A percentile compares a stretch with the other conserved stretches of the same genome.
Conservation (phyloP, 1,140 invertebrate genomes). For the Lepidurus apus region DNA sequence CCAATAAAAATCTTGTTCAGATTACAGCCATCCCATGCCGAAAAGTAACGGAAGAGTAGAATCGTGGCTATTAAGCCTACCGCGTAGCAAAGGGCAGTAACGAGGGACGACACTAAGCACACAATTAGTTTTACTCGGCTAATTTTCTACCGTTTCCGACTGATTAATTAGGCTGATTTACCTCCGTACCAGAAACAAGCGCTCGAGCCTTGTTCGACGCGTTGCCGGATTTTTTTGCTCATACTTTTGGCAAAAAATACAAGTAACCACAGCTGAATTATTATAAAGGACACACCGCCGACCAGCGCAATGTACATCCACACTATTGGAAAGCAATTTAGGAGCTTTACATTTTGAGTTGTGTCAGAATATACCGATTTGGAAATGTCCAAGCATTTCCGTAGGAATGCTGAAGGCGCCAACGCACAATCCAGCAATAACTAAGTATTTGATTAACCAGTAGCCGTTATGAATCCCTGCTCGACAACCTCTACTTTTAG, state of each 20-base stretch:
- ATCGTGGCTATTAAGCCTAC: slow-evolving; percentile 37
- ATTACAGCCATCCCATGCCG: slow-evolving; percentile 39
- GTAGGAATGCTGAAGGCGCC: slow-evolving; percentile 41
- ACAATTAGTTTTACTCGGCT: slow-evolving; percentile 24
- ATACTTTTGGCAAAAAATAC: slow-evolving; percentile 55
- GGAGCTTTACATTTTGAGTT: not conserved
- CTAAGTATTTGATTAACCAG: slow-evolving; percentile 42
- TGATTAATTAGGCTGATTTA: slow-evolving; percentile 38
- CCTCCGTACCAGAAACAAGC: slow-evolving; percentile 49
- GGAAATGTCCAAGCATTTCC: slow-evolving; percentile 38
- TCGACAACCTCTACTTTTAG: slow-evolving; percentile 45
- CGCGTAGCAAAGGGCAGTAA: slow-evolving; percentile 38
- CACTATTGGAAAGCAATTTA: slow-evolving; percentile 40
- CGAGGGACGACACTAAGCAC: slow-evolving; percentile 39
- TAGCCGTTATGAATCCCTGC: slow-evolving; percentile 47
- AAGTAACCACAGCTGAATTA: slow-evolving; percentile 54
- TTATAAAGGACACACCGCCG: slow-evolving; percentile 53
- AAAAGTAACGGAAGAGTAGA: slow-evolving; percentile 41
- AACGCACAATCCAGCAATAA: slow-evolving; percentile 40
- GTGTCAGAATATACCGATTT: slow-evolving; percentile 36
- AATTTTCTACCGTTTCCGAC: not conserved
- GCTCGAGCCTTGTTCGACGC: slow-evolving; percentile 49
- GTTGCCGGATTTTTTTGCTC: slow-evolving; percentile 48
- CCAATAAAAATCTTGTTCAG: slow-evolving; percentile 43
- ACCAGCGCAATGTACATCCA: slow-evolving; percentile 54